Conservation (phyloP, 92 coral and sea anemone species). For the Epizoanthus illoricatus region DNA sequence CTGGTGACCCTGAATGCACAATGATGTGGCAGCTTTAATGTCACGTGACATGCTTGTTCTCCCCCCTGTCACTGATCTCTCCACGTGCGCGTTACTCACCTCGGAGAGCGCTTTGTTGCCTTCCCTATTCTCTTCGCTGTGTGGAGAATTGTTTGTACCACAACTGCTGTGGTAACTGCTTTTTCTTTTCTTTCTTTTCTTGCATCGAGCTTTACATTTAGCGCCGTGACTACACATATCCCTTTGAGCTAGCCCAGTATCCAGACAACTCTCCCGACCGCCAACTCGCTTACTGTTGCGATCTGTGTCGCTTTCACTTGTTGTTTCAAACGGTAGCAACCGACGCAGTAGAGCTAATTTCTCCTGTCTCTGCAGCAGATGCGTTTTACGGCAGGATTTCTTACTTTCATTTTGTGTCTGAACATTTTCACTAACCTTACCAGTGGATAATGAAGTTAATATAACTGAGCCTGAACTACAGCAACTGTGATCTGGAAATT, state of each 20-base stretch:
- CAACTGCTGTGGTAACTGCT: neutral
- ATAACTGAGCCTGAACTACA: neutral
- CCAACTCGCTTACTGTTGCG: conserved; percentile 26
- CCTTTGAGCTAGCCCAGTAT: conserved; percentile 37
- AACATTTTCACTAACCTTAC: neutral
- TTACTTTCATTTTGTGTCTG: neutral
- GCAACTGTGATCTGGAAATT: neutral
- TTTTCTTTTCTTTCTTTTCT: conserved; percentile 16
- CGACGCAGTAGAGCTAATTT: conserved; percentile 2
- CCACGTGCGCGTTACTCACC: neutral
- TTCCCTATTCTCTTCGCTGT: neutral
- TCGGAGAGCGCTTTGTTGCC: neutral
- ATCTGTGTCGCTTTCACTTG: conserved; percentile 25
- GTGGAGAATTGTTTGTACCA: neutral
- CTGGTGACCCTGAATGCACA: neutral
- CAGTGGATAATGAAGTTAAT: neutral
- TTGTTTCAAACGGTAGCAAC: neutral
- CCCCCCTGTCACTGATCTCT: neutral
- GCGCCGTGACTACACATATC: conserved; percentile 60
- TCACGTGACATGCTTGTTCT: neutral
- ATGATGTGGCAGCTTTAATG: neutral
- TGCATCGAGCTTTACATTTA: conserved; percentile 52
- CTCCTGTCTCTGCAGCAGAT: conserved; percentile 1
- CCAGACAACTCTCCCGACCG: conserved; percentile 50
- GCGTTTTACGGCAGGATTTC: neutral